A percentile compares a stretch with the other conserved stretches of the same genome.
These are phyloP conservation scores for Poeciliopsis paucimaculata DNA, from an alignment of 2,797 vertebrate species.

Conservation along the genomic window DNA sequence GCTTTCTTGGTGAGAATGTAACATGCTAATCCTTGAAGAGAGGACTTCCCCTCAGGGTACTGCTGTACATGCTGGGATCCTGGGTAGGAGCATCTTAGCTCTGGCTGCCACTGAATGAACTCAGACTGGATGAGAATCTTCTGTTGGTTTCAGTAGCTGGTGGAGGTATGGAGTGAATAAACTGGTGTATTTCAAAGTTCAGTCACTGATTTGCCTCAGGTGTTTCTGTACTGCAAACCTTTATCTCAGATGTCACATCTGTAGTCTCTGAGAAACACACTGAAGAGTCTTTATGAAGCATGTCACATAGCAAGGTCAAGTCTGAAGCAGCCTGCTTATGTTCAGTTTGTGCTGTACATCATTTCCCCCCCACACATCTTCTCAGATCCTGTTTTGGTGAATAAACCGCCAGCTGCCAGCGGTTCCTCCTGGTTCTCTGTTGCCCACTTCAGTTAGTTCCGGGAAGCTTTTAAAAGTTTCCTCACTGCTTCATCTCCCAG, in stretches of 20 bases:
- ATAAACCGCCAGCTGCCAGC: no score
- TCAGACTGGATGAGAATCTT: neutral
- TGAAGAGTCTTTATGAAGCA: neutral
- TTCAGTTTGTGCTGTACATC: neutral
- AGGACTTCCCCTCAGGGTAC: neutral
- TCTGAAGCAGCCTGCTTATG: neutral
- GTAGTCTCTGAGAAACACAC: neutral
- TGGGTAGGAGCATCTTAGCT: neutral
- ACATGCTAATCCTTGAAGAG: slow-evolving; percentile 4
- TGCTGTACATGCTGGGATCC: neutral
- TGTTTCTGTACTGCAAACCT: neutral
- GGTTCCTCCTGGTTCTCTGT: neutral
- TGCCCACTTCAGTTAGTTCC: neutral
- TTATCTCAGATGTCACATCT: neutral
- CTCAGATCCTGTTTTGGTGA: neutral
- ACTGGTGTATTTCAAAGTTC: slow-evolving; percentile 1
- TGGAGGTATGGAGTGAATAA: slow-evolving; percentile 25
- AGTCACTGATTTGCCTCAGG: slow-evolving; percentile 12
- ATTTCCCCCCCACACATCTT: neutral
- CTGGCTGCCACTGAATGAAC: neutral
- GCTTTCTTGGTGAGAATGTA: neutral
- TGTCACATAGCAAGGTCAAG: neutral
- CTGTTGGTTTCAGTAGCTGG: slow-evolving; percentile 19
- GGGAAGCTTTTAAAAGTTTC: no score
- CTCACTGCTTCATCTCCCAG: neutral